phyloP scores from a whole-genome alignment of 2,797 vertebrate species.

The Mionectes olivaceus region DNA sequence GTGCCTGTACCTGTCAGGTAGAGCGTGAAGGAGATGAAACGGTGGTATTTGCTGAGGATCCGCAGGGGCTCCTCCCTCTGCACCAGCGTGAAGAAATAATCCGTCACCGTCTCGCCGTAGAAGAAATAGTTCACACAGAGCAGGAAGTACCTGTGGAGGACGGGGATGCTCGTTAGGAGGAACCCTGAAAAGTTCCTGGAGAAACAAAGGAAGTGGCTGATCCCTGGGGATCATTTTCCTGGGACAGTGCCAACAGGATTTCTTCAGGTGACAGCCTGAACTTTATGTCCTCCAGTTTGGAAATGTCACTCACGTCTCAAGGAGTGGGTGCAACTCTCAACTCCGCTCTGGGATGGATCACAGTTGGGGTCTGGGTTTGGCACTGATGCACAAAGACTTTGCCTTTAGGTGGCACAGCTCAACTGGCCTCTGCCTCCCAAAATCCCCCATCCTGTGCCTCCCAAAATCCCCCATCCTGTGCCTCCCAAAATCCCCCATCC shows the following conservation, averaged over 20 bases:
- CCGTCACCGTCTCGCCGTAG: slow-evolving; percentile 96
- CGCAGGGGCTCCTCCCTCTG: slow-evolving; percentile 95
- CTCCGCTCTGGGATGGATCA: rapidly evolving
- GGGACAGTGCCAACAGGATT: not conserved
- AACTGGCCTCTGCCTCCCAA: not conserved
- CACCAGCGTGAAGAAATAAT: slow-evolving; percentile 97
- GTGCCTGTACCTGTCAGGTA: slow-evolving; percentile 89
- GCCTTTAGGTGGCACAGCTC: slow-evolving; percentile 17
- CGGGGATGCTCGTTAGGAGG: not conserved
- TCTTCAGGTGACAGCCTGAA: not conserved
- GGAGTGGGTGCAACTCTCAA: not conserved
- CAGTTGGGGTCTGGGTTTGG: not conserved
- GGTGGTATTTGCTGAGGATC: slow-evolving; percentile 98
- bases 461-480: rapidly evolving
- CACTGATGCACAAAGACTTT: not conserved
- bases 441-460: rapidly evolving
- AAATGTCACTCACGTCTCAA: not conserved
- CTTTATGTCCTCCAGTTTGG: not conserved
- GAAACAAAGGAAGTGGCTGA: not conserved
- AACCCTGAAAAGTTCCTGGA: not conserved
- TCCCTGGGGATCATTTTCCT: not conserved
- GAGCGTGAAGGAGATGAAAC: slow-evolving; percentile 96
- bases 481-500: rapidly evolving
- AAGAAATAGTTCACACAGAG: slow-evolving; percentile 99
- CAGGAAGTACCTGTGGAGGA: slow-evolving; percentile 91